Evolutionary conservation across 2,888 invertebrate genomes (phyloP), one percentile per base, ranked within the genome.

Genomic region (Incurvaria masculella): DNA sequence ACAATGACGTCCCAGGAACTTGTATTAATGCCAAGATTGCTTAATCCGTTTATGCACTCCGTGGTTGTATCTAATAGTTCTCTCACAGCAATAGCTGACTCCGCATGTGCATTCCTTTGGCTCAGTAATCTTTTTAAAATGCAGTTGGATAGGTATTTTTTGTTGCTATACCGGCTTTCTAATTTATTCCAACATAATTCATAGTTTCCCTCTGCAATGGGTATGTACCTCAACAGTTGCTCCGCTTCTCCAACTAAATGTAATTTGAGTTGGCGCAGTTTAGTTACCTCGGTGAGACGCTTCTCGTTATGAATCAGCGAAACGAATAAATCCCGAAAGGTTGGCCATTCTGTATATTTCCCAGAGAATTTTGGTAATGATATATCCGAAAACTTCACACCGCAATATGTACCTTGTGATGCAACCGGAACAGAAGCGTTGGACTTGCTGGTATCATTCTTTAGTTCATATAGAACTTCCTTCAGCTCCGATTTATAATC

Each of bases 271-370:
- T 33, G 44, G 33, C 44, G 44, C 23, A 44, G 10, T 23, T 44
- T 48, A 14, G 26, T 18, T 16, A 48, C 48, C 5, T 48, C 17
- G 18, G 20, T 40, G 4, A 49, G 18, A 11, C 41, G 21, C 2
- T 19, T 17, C 11, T 49, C 42, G 10, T 42, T 42, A 20, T 49
- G 49, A 19, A 49, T 21, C 10, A 49, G 21, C 14, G 49, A 45
- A 11, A 14, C 21, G 42, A 45, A 49, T 6, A 49, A 23, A 21
- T 50, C 50, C 11, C 42, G 42, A 26, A 43, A 50, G 3, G 47
- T 42, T 17, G 42, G 42, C 49, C 49, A 50, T 18, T 47, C 42
- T 42, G 47, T 45, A 20, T 47, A 42, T 10, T 44, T 44, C 17
- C 26, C 49, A 6, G 10, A 20, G 23, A 23, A 43, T 43, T 43